These are phyloP conservation scores for Pelecanus crispus DNA, from an alignment of 2,113 vertebrate species.

Conservation along the genomic window DNA sequence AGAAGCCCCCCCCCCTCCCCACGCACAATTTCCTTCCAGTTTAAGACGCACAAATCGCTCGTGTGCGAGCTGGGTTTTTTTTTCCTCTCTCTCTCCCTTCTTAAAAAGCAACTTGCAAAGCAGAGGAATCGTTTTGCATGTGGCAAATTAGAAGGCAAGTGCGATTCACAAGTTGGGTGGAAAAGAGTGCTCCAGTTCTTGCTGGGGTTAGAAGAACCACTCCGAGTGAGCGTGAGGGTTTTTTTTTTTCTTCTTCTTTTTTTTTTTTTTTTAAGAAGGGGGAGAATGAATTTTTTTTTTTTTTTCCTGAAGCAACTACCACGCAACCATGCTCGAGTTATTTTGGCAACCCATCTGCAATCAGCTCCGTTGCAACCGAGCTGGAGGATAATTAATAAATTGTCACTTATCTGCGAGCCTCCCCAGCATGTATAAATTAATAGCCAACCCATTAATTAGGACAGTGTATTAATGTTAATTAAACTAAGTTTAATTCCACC, in stretches of 20 bases:
- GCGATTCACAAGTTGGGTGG: slow-evolving; percentile 65
- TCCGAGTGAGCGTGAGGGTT: slow-evolving; percentile 47
- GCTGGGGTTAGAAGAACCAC: slow-evolving; percentile 64
- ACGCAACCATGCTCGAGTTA: slow-evolving; percentile 63
- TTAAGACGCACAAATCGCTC: slow-evolving; percentile 55
- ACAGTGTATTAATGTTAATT: slow-evolving; percentile 66
- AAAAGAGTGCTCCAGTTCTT: slow-evolving; percentile 60
- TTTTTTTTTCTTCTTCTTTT: neutral
- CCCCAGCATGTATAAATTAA: slow-evolving; percentile 61
- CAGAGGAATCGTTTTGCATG: slow-evolving; percentile 66
- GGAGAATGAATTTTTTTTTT: slow-evolving; percentile 1
- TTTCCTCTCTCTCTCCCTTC: slow-evolving; percentile 61
- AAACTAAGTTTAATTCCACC: slow-evolving; percentile 57
- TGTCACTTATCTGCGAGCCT: slow-evolving; percentile 52
- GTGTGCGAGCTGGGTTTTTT: slow-evolving; percentile 52
- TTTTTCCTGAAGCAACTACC: slow-evolving; percentile 37
- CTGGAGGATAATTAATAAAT: slow-evolving; percentile 62
- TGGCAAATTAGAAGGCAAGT: slow-evolving; percentile 68
- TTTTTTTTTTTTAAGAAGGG: neutral
- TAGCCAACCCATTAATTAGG: slow-evolving; percentile 61
- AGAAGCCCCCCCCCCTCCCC: slow-evolving; percentile 8
- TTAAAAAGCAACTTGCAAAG: slow-evolving; percentile 64
- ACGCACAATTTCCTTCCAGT: slow-evolving; percentile 59
- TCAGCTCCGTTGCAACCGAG: slow-evolving; percentile 64
- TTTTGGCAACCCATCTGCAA: slow-evolving; percentile 62